Conservation (phyloP, 2,113 vertebrate species). For the Ursus arctos region DNA sequence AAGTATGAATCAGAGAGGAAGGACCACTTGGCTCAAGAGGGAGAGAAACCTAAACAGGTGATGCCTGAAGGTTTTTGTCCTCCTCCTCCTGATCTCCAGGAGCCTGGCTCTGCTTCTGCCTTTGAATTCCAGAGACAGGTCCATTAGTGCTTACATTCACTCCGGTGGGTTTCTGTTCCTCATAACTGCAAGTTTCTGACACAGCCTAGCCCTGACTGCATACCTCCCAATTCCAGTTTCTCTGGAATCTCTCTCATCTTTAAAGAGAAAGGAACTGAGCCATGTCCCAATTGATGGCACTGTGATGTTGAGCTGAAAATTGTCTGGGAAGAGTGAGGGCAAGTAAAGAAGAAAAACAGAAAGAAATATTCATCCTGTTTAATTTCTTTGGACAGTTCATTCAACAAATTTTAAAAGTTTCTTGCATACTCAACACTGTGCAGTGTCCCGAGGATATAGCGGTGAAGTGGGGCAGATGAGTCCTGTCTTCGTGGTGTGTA, state of each 20-base stretch:
- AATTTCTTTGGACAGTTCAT: conserved; percentile 1
- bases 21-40: neutral
- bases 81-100: neutral
- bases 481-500: neutral
- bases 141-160: neutral
- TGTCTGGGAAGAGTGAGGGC: neutral
- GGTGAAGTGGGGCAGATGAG: neutral
- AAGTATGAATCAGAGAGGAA: neutral
- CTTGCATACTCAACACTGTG: neutral
- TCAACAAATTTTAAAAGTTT: neutral
- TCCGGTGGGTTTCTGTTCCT: neutral
- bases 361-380: neutral
- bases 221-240: neutral
- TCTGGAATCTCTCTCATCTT: neutral
- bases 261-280: neutral
- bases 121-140: neutral
- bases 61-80: neutral
- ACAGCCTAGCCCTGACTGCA: neutral
- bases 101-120: neutral
- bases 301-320: neutral
- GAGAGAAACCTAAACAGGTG: neutral
- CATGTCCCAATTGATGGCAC: neutral
- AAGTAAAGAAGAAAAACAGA: conserved; percentile 16
- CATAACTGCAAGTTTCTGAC: neutral
- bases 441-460: neutral